Percentiles rank a stretch among this genome's conserved stretches.
Conservation (phyloP, 2,888 invertebrate genomes). For the Hyalella azteca region DNA sequence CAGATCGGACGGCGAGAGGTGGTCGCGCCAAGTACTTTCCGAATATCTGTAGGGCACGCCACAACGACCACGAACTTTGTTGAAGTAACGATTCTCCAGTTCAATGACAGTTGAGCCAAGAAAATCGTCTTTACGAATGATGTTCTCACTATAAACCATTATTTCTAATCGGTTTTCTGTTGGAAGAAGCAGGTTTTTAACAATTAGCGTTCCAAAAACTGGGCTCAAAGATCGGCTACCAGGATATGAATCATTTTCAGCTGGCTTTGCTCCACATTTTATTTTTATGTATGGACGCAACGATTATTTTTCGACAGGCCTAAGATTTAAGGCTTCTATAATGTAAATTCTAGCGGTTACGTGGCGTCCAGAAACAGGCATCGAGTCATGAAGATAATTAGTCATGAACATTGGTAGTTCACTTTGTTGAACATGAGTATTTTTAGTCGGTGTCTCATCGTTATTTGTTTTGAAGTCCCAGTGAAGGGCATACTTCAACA, state of each 20-base stretch:
- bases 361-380: not conserved
- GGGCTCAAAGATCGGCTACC: not conserved
- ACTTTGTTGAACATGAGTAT: not conserved
- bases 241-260: not conserved
- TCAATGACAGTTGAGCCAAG: conserved; percentile 4
- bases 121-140: conserved; percentile 30
- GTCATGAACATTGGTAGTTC: not conserved
- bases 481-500: not conserved
- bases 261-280: not conserved
- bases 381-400: not conserved
- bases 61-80: conserved; percentile 7
- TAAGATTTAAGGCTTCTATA: not conserved
- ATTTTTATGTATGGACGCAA: not conserved
- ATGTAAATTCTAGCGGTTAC: conserved; percentile 10
- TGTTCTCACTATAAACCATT: not conserved
- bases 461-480: not conserved
- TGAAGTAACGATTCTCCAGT: not conserved
- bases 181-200: not conserved
- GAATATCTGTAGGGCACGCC: not conserved
- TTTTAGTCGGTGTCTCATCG: not conserved
- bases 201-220: not conserved
- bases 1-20: not conserved
- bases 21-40: not conserved
- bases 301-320: not conserved
- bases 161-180: not conserved